Conservation (phyloP, 2,797 vertebrate species). For the Cryptoprocta ferox region DNA sequence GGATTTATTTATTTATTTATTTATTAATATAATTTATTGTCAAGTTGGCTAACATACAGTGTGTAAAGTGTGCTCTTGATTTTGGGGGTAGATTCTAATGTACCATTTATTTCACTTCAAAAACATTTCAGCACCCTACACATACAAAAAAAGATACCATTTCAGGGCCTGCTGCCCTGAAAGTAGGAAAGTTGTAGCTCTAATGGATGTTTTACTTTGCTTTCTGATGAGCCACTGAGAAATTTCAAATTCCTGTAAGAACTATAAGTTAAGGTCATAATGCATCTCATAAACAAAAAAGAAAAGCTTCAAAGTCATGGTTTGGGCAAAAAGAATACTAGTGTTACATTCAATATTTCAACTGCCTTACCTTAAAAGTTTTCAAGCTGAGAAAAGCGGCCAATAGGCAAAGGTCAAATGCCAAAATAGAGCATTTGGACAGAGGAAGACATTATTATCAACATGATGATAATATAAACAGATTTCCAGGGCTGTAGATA, state of each 20-base stretch:
- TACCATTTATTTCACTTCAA: background rate
- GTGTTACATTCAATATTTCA: constrained; percentile 33
- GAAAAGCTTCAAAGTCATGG: constrained; percentile 47
- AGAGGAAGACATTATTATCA: constrained; percentile 5
- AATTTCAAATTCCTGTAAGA: constrained; percentile 44
- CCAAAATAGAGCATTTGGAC: constrained; percentile 20
- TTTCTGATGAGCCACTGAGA: constrained; percentile 7
- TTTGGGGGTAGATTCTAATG: background rate
- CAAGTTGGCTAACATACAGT: too few relatives aligned
- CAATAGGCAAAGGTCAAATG: constrained; percentile 1
- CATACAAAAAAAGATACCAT: background rate
- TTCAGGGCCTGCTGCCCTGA: background rate
- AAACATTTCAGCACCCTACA: background rate
- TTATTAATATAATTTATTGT: too few relatives aligned
- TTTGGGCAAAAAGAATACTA: constrained; percentile 27
- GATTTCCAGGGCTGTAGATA: background rate
- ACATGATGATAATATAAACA: constrained; percentile 1
- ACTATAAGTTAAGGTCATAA: background rate
- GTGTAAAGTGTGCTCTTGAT: too few relatives aligned
- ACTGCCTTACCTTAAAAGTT: background rate
- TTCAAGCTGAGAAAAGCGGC: background rate
- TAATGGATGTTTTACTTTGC: background rate
- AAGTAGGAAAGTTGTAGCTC: background rate
- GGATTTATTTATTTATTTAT: too few relatives aligned
- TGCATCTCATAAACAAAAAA: background rate